Conservation (phyloP, 2,797 vertebrate species). For the Buceros bicornis region DNA sequence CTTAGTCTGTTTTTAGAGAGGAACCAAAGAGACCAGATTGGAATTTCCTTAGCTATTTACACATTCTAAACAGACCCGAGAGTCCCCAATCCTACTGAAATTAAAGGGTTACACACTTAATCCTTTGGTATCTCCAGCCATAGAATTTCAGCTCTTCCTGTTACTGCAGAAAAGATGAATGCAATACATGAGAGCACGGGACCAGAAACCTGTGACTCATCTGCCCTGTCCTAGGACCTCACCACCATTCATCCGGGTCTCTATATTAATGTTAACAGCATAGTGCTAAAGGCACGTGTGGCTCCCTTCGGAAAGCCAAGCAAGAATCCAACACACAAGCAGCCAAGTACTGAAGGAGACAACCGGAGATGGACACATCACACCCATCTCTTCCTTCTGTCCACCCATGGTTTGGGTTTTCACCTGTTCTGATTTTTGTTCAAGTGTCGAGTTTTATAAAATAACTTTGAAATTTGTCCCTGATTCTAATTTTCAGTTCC, state of each 20-base stretch:
- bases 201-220: background rate
- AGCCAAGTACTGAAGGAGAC: background rate
- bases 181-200: background rate
- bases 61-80: background rate
- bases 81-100: background rate
- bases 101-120: background rate
- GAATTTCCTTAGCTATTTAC: slow-evolving; percentile 1
- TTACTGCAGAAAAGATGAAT: background rate
- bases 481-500: background rate
- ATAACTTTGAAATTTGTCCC: background rate
- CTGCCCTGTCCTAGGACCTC: background rate
- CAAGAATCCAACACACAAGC: background rate
- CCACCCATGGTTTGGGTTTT: background rate
- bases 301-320: background rate
- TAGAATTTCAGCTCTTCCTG: background rate
- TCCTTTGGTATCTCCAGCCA: background rate
- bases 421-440: background rate
- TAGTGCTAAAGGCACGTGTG: background rate
- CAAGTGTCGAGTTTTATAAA: background rate
- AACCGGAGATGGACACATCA: background rate
- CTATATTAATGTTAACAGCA: background rate
- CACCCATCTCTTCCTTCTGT: background rate
- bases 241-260: background rate
- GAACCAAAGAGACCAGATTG: background rate
- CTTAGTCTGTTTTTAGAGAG: background rate